A percentile compares a stretch with the other conserved stretches of the same genome.
These are phyloP conservation scores for Argyresthia albistria DNA, from an alignment of 2,888 invertebrate genomes.

Conservation along the genomic window DNA sequence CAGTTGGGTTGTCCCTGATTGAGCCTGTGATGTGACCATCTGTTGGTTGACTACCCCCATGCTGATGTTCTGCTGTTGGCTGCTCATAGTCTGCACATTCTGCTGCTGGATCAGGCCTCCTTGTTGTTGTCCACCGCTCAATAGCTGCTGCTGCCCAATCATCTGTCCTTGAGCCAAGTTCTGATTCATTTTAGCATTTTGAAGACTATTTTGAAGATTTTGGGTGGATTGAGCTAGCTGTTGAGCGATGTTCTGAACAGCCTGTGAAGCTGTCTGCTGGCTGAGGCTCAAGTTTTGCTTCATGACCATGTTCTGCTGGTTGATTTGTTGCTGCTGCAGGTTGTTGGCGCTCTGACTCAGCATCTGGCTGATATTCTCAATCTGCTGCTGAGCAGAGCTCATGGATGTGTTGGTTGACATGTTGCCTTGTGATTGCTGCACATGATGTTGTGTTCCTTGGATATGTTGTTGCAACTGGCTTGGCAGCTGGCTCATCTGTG, in stretches of 20 bases:
- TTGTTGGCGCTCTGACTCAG: constrained; percentile 63
- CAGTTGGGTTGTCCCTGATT: constrained; percentile 39
- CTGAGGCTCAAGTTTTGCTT: constrained; percentile 55
- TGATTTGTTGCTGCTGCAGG: constrained; percentile 53
- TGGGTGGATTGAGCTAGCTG: constrained; percentile 59
- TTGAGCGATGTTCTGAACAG: constrained; percentile 62
- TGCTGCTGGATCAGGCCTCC: constrained; percentile 58
- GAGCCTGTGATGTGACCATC: constrained; percentile 51
- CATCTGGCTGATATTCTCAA: constrained; percentile 75
- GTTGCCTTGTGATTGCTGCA: constrained; percentile 47
- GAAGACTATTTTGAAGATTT: constrained; percentile 44
- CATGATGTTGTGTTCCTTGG: constrained; percentile 47
- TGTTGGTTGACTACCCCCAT: constrained; percentile 58
- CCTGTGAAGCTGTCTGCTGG: constrained; percentile 53
- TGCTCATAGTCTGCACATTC: constrained; percentile 50
- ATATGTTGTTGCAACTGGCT: constrained; percentile 57
- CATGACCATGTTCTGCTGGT: constrained; percentile 57
- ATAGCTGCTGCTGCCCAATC: constrained; percentile 47
- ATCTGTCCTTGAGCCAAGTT: constrained; percentile 55
- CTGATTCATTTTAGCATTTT: constrained; percentile 59
- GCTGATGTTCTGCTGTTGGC: constrained; percentile 57
- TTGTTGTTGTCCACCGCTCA: constrained; percentile 65
- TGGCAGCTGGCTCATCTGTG: constrained; percentile 56
- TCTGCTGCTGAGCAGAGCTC: constrained; percentile 74
- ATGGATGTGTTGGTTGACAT: constrained; percentile 56